These are phyloP conservation scores for Orchestes rusci DNA, from an alignment of 2,888 invertebrate species.

Conservation along the genomic window DNA sequence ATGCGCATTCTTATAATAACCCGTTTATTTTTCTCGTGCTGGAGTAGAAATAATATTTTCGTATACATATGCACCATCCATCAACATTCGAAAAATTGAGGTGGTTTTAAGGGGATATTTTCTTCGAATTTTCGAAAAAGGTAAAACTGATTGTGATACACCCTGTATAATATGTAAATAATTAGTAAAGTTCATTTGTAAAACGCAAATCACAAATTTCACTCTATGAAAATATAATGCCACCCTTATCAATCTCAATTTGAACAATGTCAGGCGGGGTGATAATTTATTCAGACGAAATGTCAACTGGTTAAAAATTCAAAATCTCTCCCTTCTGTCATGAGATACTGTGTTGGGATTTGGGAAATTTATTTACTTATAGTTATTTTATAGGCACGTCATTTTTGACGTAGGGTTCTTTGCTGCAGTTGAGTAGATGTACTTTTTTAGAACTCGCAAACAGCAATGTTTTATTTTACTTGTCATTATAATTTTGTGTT, in stretches of 20 bases:
- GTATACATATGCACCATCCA: too few species aligned
- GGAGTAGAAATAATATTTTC: too few species aligned
- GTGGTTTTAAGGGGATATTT: too few species aligned
- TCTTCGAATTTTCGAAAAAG: too few species aligned
- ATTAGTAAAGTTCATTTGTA: too few species aligned
- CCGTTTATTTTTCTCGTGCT: too few species aligned
- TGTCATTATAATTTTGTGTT: background rate
- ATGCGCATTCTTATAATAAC: too few species aligned
- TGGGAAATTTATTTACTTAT: too few species aligned
- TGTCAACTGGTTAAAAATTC: conserved; percentile 16
- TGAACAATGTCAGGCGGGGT: conserved; percentile 13
- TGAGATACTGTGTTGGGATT: conserved; percentile 8
- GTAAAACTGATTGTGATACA: too few species aligned
- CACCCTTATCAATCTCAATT: conserved; percentile 25
- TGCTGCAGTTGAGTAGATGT: background rate
- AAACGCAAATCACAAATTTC: too few species aligned
- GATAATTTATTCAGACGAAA: conserved; percentile 17
- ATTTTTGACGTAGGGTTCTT: background rate
- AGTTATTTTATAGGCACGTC: conserved; percentile 3
- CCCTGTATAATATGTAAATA: background rate
- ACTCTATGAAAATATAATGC: conserved; percentile 15
- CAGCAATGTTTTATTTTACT: background rate
- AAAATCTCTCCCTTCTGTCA: conserved; percentile 10
- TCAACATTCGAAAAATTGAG: too few species aligned
- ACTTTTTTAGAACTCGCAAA: background rate